Percentiles rank a stretch among this genome's conserved stretches.
These are phyloP conservation scores for Globia sparganii DNA, from an alignment of 2,888 invertebrate species.

Conservation along the genomic window DNA sequence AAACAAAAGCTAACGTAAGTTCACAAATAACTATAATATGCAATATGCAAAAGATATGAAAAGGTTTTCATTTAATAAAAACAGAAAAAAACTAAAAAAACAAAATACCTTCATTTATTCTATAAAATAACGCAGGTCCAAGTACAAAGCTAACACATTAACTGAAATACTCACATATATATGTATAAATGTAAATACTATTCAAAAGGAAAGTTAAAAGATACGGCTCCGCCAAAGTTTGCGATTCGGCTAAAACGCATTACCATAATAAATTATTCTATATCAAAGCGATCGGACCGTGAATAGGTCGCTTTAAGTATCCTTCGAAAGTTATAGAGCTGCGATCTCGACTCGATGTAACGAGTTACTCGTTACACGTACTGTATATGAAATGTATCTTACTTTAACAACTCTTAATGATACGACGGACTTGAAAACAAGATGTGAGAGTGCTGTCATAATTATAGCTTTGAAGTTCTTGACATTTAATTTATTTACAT, in stretches of 20 bases:
- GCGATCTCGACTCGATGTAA: constrained; percentile 49
- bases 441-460: constrained; percentile 9
- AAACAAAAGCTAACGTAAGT: neutral
- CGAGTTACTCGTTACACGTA: constrained; percentile 47
- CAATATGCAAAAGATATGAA: neutral
- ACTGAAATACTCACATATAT: constrained; percentile 17
- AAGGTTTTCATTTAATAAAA: neutral
- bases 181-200: constrained; percentile 33
- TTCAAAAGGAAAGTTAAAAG: constrained; percentile 57
- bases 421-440: constrained; percentile 41
- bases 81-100: neutral
- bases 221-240: constrained; percentile 59
- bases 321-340: constrained; percentile 55
- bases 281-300: constrained; percentile 66
- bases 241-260: constrained; percentile 61
- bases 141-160: constrained; percentile 29
- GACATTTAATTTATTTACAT: neutral
- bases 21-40: neutral
- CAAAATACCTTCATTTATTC: neutral
- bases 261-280: constrained; percentile 67
- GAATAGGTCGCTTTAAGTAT: constrained; percentile 63
- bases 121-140: constrained; percentile 8
- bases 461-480: constrained; percentile 19
- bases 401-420: constrained; percentile 49
- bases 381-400: constrained; percentile 22